These are phyloP conservation scores for Pseudomyrmex flavicornis DNA, from an alignment of 1,140 invertebrate genomes.

Conservation along the genomic window DNA sequence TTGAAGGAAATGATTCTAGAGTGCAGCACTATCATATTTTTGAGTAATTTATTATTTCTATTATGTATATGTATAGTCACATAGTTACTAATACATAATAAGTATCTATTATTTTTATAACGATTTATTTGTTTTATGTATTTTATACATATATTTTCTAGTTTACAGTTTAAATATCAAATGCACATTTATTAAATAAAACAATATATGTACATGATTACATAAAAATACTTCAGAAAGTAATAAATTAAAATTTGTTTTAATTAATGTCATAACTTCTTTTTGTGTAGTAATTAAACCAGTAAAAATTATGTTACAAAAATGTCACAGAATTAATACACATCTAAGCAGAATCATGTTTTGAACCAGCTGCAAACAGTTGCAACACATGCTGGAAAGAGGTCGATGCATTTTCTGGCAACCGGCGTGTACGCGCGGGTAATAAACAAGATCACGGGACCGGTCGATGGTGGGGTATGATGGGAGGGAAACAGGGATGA, in stretches of 20 bases:
- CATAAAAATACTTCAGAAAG: no score
- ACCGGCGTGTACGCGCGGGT: conserved; percentile 62
- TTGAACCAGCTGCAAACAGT: background rate
- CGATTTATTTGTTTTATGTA: no score
- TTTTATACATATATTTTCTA: no score
- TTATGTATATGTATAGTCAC: no score
- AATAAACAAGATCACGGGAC: conserved; percentile 75
- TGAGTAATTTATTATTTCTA: background rate
- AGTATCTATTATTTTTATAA: no score
- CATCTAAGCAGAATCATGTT: background rate
- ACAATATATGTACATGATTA: no score
- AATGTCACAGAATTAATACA: background rate
- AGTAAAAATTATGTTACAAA: no score
- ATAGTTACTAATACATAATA: no score
- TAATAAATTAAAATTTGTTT: no score
- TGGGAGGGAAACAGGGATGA: conserved; percentile 29
- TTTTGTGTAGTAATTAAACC: background rate
- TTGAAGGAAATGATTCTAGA: conserved; percentile 23
- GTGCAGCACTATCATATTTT: conserved; percentile 21
- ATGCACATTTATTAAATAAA: no score
- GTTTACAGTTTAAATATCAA: no score
- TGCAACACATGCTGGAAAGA: conserved; percentile 30
- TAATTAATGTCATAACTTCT: background rate
- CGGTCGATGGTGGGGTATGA: conserved; percentile 57
- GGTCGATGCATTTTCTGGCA: conserved; percentile 66